Percentiles rank a stretch among this genome's conserved stretches.
These are phyloP conservation scores for Leptodirus hochenwartii DNA, from an alignment of 2,888 invertebrate species.

Conservation along the genomic window DNA sequence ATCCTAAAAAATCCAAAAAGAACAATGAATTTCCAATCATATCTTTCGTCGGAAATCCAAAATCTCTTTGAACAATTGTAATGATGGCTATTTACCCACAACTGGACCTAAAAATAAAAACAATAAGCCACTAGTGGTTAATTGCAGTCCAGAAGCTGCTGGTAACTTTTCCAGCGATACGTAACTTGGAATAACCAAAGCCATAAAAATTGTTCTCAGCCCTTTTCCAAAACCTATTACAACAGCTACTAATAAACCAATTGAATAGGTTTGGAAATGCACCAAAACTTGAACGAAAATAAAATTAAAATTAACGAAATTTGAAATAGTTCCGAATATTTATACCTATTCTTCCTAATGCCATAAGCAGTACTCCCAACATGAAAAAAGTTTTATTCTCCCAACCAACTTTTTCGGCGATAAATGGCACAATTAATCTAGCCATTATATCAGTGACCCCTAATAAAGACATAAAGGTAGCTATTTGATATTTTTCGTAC, in stretches of 20 bases:
- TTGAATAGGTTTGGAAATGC: constrained; percentile 34
- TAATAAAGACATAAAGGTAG: constrained; percentile 48
- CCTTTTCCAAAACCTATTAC: constrained; percentile 55
- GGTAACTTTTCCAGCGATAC: constrained; percentile 50
- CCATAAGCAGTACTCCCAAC: constrained; percentile 47
- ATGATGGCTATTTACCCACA: constrained; percentile 35
- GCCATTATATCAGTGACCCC: constrained; percentile 45
- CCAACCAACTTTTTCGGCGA: constrained; percentile 51
- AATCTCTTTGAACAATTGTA: constrained; percentile 3
- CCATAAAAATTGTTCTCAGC: constrained; percentile 54
- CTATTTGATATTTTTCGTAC: constrained; percentile 38
- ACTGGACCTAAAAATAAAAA: constrained; percentile 43
- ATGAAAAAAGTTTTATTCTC: constrained; percentile 52
- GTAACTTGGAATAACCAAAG: constrained; percentile 50
- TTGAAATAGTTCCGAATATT: constrained; percentile 8
- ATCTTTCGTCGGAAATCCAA: too few relatives aligned
- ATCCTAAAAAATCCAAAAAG: constrained; percentile 29
- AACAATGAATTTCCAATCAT: constrained; percentile 3
- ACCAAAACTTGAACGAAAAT: constrained; percentile 32
- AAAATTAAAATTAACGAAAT: not conserved
- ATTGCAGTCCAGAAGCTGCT: constrained; percentile 49
- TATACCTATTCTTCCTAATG: constrained; percentile 44
- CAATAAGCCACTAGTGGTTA: constrained; percentile 45
- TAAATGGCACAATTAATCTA: constrained; percentile 46
- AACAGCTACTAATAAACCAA: constrained; percentile 38